A percentile compares a stretch with the other conserved stretches of the same genome.
These are phyloP conservation scores for Tretioscincus oriximinensis DNA, from an alignment of 2,113 vertebrate genomes.

Conservation along the genomic window DNA sequence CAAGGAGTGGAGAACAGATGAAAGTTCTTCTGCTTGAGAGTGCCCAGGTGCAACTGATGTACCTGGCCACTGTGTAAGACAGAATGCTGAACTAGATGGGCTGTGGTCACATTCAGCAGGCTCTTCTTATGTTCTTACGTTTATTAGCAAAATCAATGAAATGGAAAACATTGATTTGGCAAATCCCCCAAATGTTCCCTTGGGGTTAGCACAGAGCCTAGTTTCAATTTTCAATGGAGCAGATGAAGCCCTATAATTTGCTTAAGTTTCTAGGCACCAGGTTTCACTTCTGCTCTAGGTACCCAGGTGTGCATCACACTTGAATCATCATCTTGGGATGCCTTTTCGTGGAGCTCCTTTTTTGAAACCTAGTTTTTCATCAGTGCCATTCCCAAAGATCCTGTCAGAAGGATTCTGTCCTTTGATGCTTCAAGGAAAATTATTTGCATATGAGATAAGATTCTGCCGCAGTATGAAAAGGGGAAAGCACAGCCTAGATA, in stretches of 20 bases:
- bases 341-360: conserved; percentile 45
- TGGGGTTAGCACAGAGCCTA: too few relatives aligned
- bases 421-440: conserved; percentile 54
- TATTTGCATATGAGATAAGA: conserved; percentile 56
- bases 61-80: too few relatives aligned
- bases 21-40: too few relatives aligned
- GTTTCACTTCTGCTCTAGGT: conserved; percentile 62
- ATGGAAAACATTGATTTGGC: too few relatives aligned
- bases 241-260: conserved; percentile 58
- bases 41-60: too few relatives aligned
- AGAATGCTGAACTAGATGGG: too few relatives aligned
- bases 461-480: conserved; percentile 34
- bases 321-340: conserved; percentile 45
- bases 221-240: not conserved
- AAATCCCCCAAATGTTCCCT: too few relatives aligned
- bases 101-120: too few relatives aligned
- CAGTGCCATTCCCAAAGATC: not conserved
- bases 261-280: conserved; percentile 46
- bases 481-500: conserved; percentile 32
- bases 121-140: too few relatives aligned
- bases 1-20: too few relatives aligned
- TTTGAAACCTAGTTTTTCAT: conserved; percentile 56
- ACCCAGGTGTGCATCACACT: conserved; percentile 23
- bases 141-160: too few relatives aligned
- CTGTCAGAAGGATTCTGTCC: conserved; percentile 42